Evolutionary conservation across 1,140 invertebrate species (phyloP), one percentile per base, ranked within the genome.

Genomic region (Gonioctena quinquepunctata): DNA sequence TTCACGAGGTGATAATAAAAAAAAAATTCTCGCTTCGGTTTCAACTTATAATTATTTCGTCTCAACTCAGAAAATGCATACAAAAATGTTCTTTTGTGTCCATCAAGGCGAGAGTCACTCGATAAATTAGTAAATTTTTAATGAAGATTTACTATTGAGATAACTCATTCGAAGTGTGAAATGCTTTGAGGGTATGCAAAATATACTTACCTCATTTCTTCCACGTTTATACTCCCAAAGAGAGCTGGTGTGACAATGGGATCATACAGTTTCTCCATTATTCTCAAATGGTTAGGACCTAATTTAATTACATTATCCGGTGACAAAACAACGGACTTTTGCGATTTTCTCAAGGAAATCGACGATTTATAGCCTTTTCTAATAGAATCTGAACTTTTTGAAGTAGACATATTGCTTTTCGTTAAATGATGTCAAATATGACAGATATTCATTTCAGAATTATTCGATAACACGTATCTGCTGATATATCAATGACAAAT

Each of bases 121-220:
- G n/a, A n/a, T n/a, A n/a, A n/a, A n/a, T n/a, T n/a, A n/a, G n/a
- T n/a, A n/a, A n/a, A n/a, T n/a, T n/a, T n/a, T n/a, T n/a, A n/a
- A n/a, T n/a, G n/a, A n/a, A n/a, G n/a, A n/a, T n/a, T n/a, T n/a
- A n/a, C n/a, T n/a, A n/a, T n/a, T n/a, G n/a, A n/a, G n/a, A n/a
- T n/a, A n/a, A n/a, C n/a, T n/a, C n/a, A n/a, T n/a, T n/a, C n/a
- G n/a, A n/a, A n/a, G n/a, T n/a, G n/a, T n/a, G n/a, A n/a, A n/a
- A n/a, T n/a, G n/a, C n/a, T n/a, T n/a, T n/a, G 21, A 0, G 2
- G 2, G 4, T 8, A 8, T 18, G 5, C 16, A 19, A 56, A 56
- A 23, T 56, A 27, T 16, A 65, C 72, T 71, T 69, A 77, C 72
- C 77, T 3, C 16, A 63, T 13, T 69, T 76, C 69, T 25, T 73